phyloP scores from a whole-genome alignment of 2,113 vertebrate genomes.

The Coryphaenoides rupestris region DNA sequence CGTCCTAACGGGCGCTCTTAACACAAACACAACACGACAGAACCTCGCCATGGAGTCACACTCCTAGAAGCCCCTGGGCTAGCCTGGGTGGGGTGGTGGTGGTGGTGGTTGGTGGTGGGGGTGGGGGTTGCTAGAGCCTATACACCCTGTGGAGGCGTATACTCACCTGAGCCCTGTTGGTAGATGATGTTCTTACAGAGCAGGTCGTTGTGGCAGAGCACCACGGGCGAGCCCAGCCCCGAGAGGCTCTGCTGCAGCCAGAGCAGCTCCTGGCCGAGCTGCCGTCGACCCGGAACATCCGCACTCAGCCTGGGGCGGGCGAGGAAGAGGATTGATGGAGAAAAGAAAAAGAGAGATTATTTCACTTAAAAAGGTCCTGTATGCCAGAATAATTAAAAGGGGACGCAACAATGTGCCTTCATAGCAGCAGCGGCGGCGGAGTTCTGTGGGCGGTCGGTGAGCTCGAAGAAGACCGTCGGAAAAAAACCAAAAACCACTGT shows the following conservation, averaged over 20 bases:
- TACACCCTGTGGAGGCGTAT: constrained; percentile 6
- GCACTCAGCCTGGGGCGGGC: constrained; percentile 75
- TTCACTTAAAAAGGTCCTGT: no score
- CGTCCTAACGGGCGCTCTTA: constrained; percentile 33
- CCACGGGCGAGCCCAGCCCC: constrained; percentile 89
- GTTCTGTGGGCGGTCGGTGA: no score
- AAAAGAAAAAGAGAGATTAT: not conserved
- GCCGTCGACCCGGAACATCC: constrained; percentile 80
- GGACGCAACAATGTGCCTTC: no score
- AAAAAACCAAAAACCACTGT: no score
- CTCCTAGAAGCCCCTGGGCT: not conserved
- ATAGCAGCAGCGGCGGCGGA: no score
- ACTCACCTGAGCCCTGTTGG: constrained; percentile 90
- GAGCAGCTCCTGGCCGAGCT: constrained; percentile 88
- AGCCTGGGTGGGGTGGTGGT: no score
- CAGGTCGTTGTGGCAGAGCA: constrained; percentile 97
- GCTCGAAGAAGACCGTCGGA: no score
- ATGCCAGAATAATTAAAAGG: no score
- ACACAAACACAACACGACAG: constrained; percentile 2
- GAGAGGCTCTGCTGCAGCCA: constrained; percentile 93
- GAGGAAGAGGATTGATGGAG: not conserved
- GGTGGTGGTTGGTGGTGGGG: no score
- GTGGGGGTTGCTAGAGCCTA: no score
- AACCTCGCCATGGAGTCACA: not conserved
- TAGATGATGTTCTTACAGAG: constrained; percentile 99